phyloP scores from a whole-genome alignment of 1,140 invertebrate species.

The Drosophila bocqueti region DNA sequence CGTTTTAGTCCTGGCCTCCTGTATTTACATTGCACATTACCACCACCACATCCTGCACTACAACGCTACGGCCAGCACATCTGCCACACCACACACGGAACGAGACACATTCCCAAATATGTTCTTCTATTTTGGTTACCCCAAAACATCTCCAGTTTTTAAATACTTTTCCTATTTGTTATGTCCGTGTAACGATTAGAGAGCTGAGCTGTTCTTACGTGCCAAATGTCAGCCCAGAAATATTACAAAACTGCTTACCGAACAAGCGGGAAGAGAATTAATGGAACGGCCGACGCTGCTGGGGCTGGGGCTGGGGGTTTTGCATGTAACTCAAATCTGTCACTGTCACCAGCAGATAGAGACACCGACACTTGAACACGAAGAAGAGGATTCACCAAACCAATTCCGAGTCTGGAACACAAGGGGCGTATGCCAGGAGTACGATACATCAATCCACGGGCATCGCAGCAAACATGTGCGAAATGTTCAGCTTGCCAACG shows the following conservation, averaged over 20 bases:
- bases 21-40: slow-evolving; percentile 29
- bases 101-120: background rate
- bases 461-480: slow-evolving; percentile 22
- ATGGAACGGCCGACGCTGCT: background rate
- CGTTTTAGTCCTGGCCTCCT: background rate
- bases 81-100: background rate
- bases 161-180: slow-evolving; percentile 13
- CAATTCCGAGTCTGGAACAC: slow-evolving; percentile 7
- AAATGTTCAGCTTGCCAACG: slow-evolving; percentile 16
- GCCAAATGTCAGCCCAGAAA: slow-evolving; percentile 9
- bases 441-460: slow-evolving; percentile 28
- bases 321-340: slow-evolving; percentile 40
- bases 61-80: background rate
- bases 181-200: slow-evolving; percentile 1
- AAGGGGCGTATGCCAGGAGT: slow-evolving; percentile 15
- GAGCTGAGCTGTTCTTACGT: background rate
- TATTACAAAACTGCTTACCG: slow-evolving; percentile 14
- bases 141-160: slow-evolving; percentile 1
- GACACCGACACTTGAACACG: slow-evolving; percentile 13
- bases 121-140: background rate
- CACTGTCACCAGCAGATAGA: slow-evolving; percentile 35
- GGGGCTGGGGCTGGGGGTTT: background rate
- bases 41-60: slow-evolving; percentile 7
- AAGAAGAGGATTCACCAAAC: background rate
- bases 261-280: slow-evolving; percentile 8